phyloP scores from a whole-genome alignment of 2,888 invertebrate species.

The Hypselothyrea guttata region DNA sequence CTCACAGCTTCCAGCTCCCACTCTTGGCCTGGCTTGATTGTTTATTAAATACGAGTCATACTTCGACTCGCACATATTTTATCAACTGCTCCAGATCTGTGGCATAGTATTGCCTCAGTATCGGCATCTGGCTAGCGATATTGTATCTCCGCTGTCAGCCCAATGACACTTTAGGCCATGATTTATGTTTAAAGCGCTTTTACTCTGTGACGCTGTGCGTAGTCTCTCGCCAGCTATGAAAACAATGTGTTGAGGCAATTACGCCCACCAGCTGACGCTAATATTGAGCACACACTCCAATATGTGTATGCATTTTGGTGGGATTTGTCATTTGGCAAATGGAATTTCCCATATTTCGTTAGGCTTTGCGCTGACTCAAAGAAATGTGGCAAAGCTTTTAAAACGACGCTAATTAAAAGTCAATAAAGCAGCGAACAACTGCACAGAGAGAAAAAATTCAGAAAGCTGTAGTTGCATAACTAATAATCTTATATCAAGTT shows the following conservation, averaged over 20 bases:
- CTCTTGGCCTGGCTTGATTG: constrained; percentile 28
- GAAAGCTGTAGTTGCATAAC: too few relatives aligned
- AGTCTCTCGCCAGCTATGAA: constrained; percentile 9
- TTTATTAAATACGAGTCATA: constrained; percentile 49
- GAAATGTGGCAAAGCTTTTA: constrained; percentile 49
- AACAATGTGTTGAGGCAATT: constrained; percentile 70
- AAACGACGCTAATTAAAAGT: constrained; percentile 65
- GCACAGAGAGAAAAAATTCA: constrained; percentile 44
- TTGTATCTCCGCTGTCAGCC: constrained; percentile 62
- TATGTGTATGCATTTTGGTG: neutral
- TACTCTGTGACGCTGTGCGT: constrained; percentile 58
- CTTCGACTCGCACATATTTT: constrained; percentile 37
- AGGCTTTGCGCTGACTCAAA: constrained; percentile 32
- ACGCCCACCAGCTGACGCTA: constrained; percentile 59
- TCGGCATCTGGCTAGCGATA: constrained; percentile 64
- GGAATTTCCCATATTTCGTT: constrained; percentile 64
- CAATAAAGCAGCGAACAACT: constrained; percentile 51
- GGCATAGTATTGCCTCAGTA: constrained; percentile 43
- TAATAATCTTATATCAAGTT: too few relatives aligned
- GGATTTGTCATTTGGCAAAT: constrained; percentile 52
- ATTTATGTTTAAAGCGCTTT: constrained; percentile 58
- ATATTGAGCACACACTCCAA: constrained; percentile 14
- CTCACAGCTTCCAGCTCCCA: constrained; percentile 2
- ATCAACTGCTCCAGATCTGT: constrained; percentile 59
- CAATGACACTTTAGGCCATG: constrained; percentile 62